Evolutionary conservation across 2,888 invertebrate species (phyloP).

Genomic region (Drosophila prolongata): DNA sequence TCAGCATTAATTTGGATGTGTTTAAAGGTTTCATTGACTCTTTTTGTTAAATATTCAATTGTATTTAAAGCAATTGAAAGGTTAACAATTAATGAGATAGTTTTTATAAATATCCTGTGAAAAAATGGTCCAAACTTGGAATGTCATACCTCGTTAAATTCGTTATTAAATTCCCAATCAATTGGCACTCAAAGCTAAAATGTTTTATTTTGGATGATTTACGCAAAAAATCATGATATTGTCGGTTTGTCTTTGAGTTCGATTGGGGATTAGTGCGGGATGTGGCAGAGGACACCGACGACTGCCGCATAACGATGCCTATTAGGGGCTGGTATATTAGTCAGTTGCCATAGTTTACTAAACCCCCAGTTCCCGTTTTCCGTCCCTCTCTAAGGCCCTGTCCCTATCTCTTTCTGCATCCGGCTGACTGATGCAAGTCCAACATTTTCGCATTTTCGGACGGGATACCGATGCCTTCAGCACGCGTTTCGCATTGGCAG

Average conservation of each 20-base stretch:
- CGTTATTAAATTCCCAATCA: too few species aligned
- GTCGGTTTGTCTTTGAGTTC: neutral
- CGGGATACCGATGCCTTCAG: constrained; percentile 1
- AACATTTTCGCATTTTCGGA: constrained; percentile 9
- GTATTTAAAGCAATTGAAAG: too few species aligned
- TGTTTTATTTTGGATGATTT: too few species aligned
- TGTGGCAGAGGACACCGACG: neutral
- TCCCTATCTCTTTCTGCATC: neutral
- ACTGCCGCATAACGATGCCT: neutral
- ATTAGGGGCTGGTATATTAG: neutral
- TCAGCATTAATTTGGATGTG: too few species aligned
- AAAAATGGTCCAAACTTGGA: too few species aligned
- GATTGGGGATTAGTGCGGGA: constrained; percentile 1
- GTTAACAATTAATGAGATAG: too few species aligned
- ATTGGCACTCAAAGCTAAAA: too few species aligned
- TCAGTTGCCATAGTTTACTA: constrained; percentile 14
- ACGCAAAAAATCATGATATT: too few species aligned
- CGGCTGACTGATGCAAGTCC: constrained; percentile 17
- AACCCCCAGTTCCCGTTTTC: constrained; percentile 4
- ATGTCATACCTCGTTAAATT: too few species aligned
- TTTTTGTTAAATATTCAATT: too few species aligned
- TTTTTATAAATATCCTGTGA: too few species aligned
- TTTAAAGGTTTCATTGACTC: too few species aligned
- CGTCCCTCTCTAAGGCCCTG: neutral
- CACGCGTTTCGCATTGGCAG: constrained; percentile 32